Percentiles rank a stretch among this genome's conserved stretches.
Conservation (phyloP, 2,888 invertebrate genomes). For the Dynastes tityus region DNA sequence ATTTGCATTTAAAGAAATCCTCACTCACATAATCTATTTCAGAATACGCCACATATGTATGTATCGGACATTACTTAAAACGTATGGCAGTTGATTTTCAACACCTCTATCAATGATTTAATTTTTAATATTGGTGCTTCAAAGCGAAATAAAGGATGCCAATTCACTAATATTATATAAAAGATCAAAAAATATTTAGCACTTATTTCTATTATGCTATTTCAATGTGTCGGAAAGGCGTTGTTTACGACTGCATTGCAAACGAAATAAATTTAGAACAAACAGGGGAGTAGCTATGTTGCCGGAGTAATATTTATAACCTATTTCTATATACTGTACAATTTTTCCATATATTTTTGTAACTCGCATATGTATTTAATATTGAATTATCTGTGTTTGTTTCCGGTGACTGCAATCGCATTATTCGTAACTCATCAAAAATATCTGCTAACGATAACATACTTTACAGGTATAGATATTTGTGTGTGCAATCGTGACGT, state of each 20-base stretch:
- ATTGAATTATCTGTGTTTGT: background rate
- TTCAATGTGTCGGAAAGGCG: background rate
- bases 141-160: background rate
- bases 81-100: background rate
- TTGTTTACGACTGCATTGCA: background rate
- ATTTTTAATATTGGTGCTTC: too few species aligned
- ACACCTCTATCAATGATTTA: background rate
- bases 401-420: background rate
- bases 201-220: background rate
- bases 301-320: background rate
- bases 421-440: background rate
- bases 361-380: background rate
- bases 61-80: background rate
- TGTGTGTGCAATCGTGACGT: too few species aligned
- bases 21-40: background rate
- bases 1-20: background rate
- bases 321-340: background rate
- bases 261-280: background rate
- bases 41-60: background rate
- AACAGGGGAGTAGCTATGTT: background rate
- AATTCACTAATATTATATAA: background rate
- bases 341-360: background rate
- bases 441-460: too few species aligned
- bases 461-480: too few species aligned
- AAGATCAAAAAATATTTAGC: constrained; percentile 2